phyloP scores from a whole-genome alignment of 1,140 invertebrate genomes.

The Nasonia giraulti region DNA sequence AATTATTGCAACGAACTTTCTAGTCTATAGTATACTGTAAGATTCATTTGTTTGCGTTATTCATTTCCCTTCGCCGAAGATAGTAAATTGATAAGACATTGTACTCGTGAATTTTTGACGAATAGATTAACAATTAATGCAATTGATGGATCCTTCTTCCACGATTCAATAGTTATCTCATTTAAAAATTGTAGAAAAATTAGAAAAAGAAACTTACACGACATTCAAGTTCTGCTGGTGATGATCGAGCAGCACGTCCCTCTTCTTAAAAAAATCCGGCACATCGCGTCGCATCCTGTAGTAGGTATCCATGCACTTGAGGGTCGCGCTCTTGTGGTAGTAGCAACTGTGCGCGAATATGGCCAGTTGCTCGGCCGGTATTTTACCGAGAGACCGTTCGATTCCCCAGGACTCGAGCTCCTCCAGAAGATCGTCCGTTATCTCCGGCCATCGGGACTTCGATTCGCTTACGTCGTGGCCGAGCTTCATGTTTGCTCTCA shows the following conservation, averaged over 20 bases:
- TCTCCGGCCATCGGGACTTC: conserved; percentile 58
- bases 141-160: no score
- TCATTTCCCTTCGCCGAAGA: neutral
- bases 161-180: no score
- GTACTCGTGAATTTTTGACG: neutral
- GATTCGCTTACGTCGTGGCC: conserved; percentile 62
- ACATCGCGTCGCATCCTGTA: conserved; percentile 75
- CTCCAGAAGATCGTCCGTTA: conserved; percentile 61
- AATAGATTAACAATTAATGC: neutral
- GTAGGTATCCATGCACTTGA: conserved; percentile 78
- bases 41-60: no score
- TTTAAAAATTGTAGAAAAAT: neutral
- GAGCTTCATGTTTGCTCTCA: conserved; percentile 60
- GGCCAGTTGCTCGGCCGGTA: conserved; percentile 71
- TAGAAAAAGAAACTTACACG: conserved; percentile 66
- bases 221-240: conserved; percentile 67
- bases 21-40: no score
- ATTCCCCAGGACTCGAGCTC: conserved; percentile 60
- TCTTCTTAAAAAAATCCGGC: conserved; percentile 77
- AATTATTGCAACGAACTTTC: no score
- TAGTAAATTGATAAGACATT: neutral
- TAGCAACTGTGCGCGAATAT: conserved; percentile 79
- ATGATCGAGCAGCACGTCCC: conserved; percentile 69
- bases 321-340: conserved; percentile 74
- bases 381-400: conserved; percentile 52